Conservation (phyloP, 2,797 vertebrate species). For the Periophthalmus magnuspinnatus region DNA sequence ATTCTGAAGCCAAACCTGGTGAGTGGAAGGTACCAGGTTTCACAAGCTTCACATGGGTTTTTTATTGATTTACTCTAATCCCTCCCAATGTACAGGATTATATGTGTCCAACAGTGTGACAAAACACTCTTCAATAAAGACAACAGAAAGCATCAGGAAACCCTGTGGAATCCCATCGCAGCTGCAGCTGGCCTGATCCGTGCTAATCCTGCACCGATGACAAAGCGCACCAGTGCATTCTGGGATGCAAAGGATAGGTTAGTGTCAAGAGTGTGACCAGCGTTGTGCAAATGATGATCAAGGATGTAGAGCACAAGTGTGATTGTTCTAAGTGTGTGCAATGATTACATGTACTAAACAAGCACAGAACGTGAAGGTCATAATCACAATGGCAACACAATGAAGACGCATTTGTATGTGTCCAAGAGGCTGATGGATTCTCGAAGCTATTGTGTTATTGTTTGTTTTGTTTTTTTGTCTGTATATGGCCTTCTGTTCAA, state of each 20-base stretch:
- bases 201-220: slow-evolving; percentile 52
- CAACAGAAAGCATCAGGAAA: slow-evolving; percentile 34
- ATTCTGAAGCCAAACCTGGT: slow-evolving; percentile 30
- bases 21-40: slow-evolving; percentile 22
- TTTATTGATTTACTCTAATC: slow-evolving; percentile 64
- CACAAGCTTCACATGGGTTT: slow-evolving; percentile 42
- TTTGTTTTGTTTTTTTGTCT: too few species aligned
- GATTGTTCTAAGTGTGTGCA: slow-evolving; percentile 4
- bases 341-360: slow-evolving; percentile 15
- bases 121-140: slow-evolving; percentile 56
- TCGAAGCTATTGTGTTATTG: too few species aligned
- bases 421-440: too few species aligned
- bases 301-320: not conserved
- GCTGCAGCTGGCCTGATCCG: slow-evolving; percentile 54
- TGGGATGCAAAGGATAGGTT: slow-evolving; percentile 29
- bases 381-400: not conserved
- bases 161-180: slow-evolving; percentile 43
- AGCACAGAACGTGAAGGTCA: not conserved
- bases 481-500: too few species aligned
- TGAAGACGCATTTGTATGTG: not conserved
- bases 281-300: slow-evolving; percentile 17
- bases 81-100: slow-evolving; percentile 56
- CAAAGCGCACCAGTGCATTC: slow-evolving; percentile 33
- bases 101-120: slow-evolving; percentile 41
- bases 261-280: slow-evolving; percentile 14